Evolutionary conservation across 2,888 invertebrate species (phyloP), one percentile per base, ranked within the genome.

Genomic region (Sarcophaga subvicina): DNA sequence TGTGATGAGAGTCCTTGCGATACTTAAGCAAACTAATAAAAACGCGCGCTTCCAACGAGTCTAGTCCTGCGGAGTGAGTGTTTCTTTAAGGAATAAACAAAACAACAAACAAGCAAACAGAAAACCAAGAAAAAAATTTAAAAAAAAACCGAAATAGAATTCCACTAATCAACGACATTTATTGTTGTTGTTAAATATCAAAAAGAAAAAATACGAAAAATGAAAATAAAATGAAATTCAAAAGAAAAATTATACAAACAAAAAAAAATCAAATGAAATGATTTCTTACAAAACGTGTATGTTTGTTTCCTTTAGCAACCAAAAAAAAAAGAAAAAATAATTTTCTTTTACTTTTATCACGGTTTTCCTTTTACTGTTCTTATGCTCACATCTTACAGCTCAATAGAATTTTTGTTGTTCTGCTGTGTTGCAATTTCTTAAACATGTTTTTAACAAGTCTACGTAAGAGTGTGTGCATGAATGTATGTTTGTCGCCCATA

Each of bases 41-140:
- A 84, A 76, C 60, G 80, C 82, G 85, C 85, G 82, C 75, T 82
- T 75, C 49, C 64, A 27, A 37, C 37, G 37, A 8, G n/a, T 60
- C 49, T 27, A 54, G 60, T 62, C 62, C 62, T 71, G 63, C 20
- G 64, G 54, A 54, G 67, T 66, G 25, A 80, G 66, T 73, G 76
- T 78, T 80, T 70, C 63, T 80, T 63, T n/a, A 76, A 76, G 80
- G 37, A 37, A 10, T 37, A 37, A 37, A 37, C 37, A 37, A 37
- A 37, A 10, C 37, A 37, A 37, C 37, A 37, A 37, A 27, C 37
- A 37, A 8, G 37, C 8, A 6, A 37, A 37, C 8, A 37, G 37
- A 76, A 76, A 76, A 14, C 4, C 8, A 54, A 14, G 17, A 54
- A 54, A 54, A 54, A 14, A 17, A 54, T n/a, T n/a, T 10, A 54